Base-by-base conservation (phyloP, 92 coral and sea anemone genomes). In the Epizoanthus illoricatus region DNA sequence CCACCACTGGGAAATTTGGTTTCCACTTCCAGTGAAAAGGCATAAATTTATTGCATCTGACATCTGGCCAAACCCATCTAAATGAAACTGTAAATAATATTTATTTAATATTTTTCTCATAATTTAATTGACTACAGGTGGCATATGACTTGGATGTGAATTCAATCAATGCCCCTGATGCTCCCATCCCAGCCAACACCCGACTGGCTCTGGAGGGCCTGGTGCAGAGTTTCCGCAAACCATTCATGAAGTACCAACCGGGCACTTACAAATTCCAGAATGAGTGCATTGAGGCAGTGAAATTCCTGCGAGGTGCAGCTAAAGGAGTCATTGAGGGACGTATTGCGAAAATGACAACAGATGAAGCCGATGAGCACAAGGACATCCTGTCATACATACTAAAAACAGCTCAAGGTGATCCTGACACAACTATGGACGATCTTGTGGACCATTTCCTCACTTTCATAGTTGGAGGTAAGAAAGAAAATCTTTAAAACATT, bases 381-480 rank as follows among this genome's bases (percentile, higher is more conserved):
- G 98, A 94, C 74, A 86, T 92, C 23, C 76, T 94, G 89, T 87
- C 92, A 13, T 87, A 88, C 80, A 89, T 94, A 54, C 57, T 94
- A 4, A 88, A 79, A 76, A 80, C 88, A 49, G 90, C 89, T 5
- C 84, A 94, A 67, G 73, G 67, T 1, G 83, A 89, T 73, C 90
- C 92, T 7, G 66, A 81, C 43, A 87, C 93, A 11, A 89, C 92
- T 39, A 84, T 94, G 67, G 92, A 94, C 5, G 95, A 91, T 59
- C 78, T 94, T 66, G 81, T 94, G 18, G 98, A 94, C 65, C 92
- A 91, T 84, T 88, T 90, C 69, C 61, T 91, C 45, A 84, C 98
- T 5, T 90, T 94, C 66, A 84, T 94, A 16, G 94, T 94, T 71
- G 98, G 98, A 74, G 98, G 98, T 92, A 70, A 39, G 87, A 74